A percentile compares a stretch with the other conserved stretches of the same genome.
Evolutionary conservation across 2,797 vertebrate species (phyloP).

Genomic region (Taenioides sp.): DNA sequence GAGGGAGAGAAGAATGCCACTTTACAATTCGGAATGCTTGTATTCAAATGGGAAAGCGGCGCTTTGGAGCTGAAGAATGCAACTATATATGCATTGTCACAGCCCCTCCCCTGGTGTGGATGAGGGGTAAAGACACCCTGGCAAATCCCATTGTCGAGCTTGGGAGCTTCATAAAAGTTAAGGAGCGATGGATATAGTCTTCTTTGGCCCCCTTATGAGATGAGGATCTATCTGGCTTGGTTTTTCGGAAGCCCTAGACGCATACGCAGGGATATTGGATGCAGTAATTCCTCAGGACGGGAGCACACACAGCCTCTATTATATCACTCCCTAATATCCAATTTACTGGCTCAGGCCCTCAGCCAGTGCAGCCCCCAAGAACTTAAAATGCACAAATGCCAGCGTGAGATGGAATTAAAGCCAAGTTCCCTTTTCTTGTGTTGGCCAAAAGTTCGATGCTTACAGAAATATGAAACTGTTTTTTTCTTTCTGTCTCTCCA

Average conservation of each 20-base stretch:
- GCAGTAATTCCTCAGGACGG: constrained; percentile 81
- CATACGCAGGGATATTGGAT: constrained; percentile 76
- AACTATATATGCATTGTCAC: constrained; percentile 78
- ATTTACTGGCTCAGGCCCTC: constrained; percentile 80
- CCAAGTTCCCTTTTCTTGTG: constrained; percentile 77
- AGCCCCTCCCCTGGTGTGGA: constrained; percentile 56
- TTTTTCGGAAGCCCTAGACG: constrained; percentile 67
- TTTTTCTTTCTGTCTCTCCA: constrained; percentile 22
- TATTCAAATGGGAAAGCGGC: constrained; percentile 77
- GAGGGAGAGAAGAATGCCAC: constrained; percentile 68
- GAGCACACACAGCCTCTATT: constrained; percentile 80
- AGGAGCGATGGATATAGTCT: constrained; percentile 79
- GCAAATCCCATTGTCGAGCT: constrained; percentile 83
- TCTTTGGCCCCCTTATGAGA: constrained; percentile 76
- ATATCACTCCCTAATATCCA: constrained; percentile 82
- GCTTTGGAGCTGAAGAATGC: constrained; percentile 75
- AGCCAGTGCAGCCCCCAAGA: constrained; percentile 82
- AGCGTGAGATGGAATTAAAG: constrained; percentile 79
- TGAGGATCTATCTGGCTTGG: constrained; percentile 77
- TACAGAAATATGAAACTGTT: constrained; percentile 78
- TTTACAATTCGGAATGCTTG: constrained; percentile 78
- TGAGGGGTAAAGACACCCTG: constrained; percentile 75
- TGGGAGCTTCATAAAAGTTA: constrained; percentile 80
- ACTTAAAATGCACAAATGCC: constrained; percentile 78
- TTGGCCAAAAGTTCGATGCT: constrained; percentile 80